Base-by-base conservation (phyloP, 2,888 invertebrate species). In the Uloborus plumipes region DNA sequence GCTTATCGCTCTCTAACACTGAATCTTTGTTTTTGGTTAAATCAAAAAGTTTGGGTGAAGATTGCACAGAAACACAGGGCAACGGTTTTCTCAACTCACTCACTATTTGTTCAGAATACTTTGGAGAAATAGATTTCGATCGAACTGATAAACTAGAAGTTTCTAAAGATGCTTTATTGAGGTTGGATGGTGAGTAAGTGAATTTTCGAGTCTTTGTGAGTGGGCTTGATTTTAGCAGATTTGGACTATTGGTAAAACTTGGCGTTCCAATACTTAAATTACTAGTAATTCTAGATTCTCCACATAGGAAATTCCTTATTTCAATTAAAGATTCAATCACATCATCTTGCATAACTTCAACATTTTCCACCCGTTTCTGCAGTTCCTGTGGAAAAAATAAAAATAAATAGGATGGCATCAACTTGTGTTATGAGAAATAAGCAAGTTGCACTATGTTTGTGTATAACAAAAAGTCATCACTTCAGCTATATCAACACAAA, bases 1-100 rank as follows among this genome's bases (percentile, higher is more conserved):
- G 84, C 50, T 84, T 84, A 64, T 83, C 83, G 50, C 76, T 83
- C 50, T 83, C 83, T 47, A 77, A 71, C n/a, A 72, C 72, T 31
- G 62, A 65, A 13, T 83, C 83, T 18, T 83, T 83, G 22, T 49
- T 72, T 50, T 77, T 76, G 15, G 58, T 51, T 16, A 66, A 71
- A 26, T 82, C 81, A 26, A 82, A 71, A n/a, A 49, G 65, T 31
- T 82, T 82, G 15, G 71, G 70, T 18, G 81, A 58, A 1, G 47
- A 51, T 58, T 79, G 72, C 1, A 61, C 39, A 20, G 55, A 47
- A 26, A 59, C 47, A 49, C 59, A 62, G 18, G 59, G 49, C 7
- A 49, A 67, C 7, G 18, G 16, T 55, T 64, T 81, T 26, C n/a
- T 47, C 14, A 26, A 65, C 11, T 65, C 70, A 9, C 64, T 55